Evolutionary conservation across 2,888 invertebrate species (phyloP), one percentile per base, ranked within the genome.

Genomic region (Plusia festucae): DNA sequence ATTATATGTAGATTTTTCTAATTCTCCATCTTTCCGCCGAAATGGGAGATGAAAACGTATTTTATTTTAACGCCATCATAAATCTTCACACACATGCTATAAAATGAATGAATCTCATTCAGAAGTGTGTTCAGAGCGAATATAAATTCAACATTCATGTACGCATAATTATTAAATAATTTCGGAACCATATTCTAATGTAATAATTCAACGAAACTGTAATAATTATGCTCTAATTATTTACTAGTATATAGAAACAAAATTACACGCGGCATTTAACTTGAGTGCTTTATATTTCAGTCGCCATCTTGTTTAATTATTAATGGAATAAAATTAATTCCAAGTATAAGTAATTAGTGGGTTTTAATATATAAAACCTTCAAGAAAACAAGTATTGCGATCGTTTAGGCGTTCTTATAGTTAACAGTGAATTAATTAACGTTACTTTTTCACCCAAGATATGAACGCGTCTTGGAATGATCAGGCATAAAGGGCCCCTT

Each of bases 1-100:
- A 85, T 86, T 79, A 85, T 84, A 91, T 90, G 91, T 90, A 92
- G 90, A 91, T 91, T 90, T 90, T 91, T 92, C 88, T 92, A 92
- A 93, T 92, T 91, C 89, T 80, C 81, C 85, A 81, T 79, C 84
- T 79, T 79, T 49, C 76, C 79, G 85, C 86, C 82, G 77, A 85
- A 83, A 83, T 82, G 79, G 73, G 78, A 86, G 85, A 90, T 89
- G 90, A 92, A 92, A 94, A 91, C 93, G 91, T 93, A 92, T 93
- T 93, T 92, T 92, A 91, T 91, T 93, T 92, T 90, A 91, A 91
- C 89, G 85, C 83, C 78, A 79, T 84, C 91, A 90, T 94, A 94
- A 94, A 94, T 94, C 92, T 91, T 83, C 77, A 78, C 79, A 84
- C 83, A 83, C 81, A 78, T 80, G 88, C 85, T 86, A 85, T 89